Evolutionary conservation across 2,113 vertebrate genomes (phyloP), one percentile per base, ranked within the genome.

Genomic region (Periophthalmus modestus): DNA sequence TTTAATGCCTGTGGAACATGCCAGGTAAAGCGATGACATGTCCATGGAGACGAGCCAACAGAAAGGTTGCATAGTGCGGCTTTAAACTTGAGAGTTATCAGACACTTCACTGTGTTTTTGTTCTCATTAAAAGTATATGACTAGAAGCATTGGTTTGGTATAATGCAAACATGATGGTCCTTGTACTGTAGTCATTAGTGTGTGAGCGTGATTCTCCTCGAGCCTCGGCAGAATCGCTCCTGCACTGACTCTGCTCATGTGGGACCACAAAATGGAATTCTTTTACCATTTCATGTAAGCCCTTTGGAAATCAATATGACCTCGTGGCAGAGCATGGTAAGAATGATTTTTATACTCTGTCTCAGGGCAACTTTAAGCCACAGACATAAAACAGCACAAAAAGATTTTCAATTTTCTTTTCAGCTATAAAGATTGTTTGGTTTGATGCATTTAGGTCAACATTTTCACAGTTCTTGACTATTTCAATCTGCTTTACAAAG

Each of bases 241-340:
- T 61, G 12, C 73, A 82, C 85, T 55, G 73, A 74, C 82, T 77
- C 48, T 70, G 76, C 74, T 85, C 80, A 79, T 47, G 74, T 65
- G 79, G 68, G 78, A 81, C 62, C 2, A 21, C 19, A 72, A 48
- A 82, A 79, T 43, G 1, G 59, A 75, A 39, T 68, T 73, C 36
- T 68, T 66, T 83, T 65, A 63, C 19, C 23, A 50, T 83, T 88
- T 82, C 9, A 73, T 72, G 73, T 73, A 66, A 23, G 70, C 69
- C 63, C 68, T 71, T 43, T 81, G 39, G 72, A 85, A 86, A 85
- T 83, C 74, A 78, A 80, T 84, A 54, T 46, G 79, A 82, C 82
- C 77, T 79, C 73, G 59, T 57, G 68, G 74, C 79, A 7, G 66
- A 82, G 71, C 54, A 6, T 68, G 61, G 74, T 63, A 34, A 78